Evolutionary conservation across 2,888 invertebrate genomes (phyloP).

Genomic region (Graphium colonna): DNA sequence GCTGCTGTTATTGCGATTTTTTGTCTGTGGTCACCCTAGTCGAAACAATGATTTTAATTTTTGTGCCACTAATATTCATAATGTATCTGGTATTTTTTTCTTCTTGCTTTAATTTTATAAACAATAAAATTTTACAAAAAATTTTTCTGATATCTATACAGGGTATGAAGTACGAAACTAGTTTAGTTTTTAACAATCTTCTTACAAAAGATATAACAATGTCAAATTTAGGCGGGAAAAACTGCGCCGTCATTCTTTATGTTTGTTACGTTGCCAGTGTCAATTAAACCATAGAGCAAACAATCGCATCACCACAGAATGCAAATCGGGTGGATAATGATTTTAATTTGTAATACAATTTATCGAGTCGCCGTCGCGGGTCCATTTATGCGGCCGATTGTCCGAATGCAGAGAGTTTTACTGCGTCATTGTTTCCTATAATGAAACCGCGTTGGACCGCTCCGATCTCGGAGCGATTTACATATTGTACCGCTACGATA

Average conservation of each 20-base stretch:
- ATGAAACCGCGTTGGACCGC: constrained; percentile 47
- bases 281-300: not conserved
- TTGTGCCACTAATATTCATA: too few relatives aligned
- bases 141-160: too few relatives aligned
- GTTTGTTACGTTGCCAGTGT: not conserved
- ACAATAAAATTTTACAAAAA: too few relatives aligned
- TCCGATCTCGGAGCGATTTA: constrained; percentile 57
- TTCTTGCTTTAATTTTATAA: too few relatives aligned
- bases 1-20: not conserved
- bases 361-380: constrained; percentile 28
- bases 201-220: too few relatives aligned
- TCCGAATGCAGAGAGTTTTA: constrained; percentile 33
- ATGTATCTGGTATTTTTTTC: too few relatives aligned
- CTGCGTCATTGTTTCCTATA: constrained; percentile 45
- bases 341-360: constrained; percentile 11
- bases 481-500: constrained; percentile 71
- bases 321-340: constrained; percentile 1
- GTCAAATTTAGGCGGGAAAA: not conserved
- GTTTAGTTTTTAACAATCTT: too few relatives aligned
- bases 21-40: not conserved
- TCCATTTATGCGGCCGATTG: constrained; percentile 34
- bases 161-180: too few relatives aligned
- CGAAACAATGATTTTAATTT: not conserved
- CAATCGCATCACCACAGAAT: not conserved
- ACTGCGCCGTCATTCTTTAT: not conserved